Evolutionary conservation across 2,113 vertebrate species (phyloP).

Genomic region (Hippocampus mohnikei): DNA sequence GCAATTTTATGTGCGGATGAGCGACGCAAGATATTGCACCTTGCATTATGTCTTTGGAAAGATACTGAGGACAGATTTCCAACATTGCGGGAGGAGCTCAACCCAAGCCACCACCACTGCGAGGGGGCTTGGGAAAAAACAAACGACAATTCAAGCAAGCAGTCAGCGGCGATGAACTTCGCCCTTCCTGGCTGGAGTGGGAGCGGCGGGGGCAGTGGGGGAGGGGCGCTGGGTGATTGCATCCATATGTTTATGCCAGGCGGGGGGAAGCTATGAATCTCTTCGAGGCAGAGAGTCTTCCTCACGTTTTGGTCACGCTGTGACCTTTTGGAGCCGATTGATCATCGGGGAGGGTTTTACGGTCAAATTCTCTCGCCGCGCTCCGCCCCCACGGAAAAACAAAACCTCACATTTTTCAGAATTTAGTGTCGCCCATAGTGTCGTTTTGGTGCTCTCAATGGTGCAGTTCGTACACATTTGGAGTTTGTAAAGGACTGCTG

Average conservation of each 20-base stretch:
- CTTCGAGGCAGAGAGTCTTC: neutral
- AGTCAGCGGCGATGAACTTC: neutral
- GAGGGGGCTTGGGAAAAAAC: neutral
- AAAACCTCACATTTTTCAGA: neutral
- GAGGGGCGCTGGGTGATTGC: neutral
- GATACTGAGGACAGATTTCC: neutral
- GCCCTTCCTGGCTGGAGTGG: no score
- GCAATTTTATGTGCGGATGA: neutral
- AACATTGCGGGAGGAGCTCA: neutral
- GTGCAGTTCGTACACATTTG: no score
- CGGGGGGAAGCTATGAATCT: neutral
- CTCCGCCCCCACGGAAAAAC: neutral
- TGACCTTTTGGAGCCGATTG: neutral
- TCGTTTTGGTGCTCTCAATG: no score
- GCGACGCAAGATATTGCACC: neutral
- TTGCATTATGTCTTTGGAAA: neutral
- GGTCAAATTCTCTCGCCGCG: neutral
- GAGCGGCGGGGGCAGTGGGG: no score
- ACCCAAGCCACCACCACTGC: neutral
- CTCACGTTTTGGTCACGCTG: neutral
- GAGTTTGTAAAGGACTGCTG: no score
- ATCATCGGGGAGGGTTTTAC: no score
- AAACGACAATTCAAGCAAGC: neutral
- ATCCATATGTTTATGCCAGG: neutral
- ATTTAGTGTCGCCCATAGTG: neutral